A percentile compares a stretch with the other conserved stretches of the same genome.
Conservation (phyloP, 1,140 invertebrate species). For the Pogonomyrmex californicus region DNA sequence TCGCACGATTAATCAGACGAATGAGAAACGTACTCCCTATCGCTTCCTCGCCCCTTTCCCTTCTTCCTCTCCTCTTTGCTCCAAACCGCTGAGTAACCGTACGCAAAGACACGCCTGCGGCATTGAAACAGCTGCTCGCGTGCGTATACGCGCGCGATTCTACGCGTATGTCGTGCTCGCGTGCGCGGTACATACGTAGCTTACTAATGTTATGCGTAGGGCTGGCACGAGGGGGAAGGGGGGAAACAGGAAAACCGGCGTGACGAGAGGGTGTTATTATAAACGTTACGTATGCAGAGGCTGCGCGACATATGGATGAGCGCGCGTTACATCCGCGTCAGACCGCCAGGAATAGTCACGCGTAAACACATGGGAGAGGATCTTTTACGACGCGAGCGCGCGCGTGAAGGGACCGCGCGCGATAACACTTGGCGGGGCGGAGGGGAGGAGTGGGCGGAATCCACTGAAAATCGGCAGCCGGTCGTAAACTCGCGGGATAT, state of each 20-base stretch:
- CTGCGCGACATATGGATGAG: constrained; percentile 81
- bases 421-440: constrained; percentile 19
- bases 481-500: constrained; percentile 70
- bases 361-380: constrained; percentile 73
- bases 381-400: constrained; percentile 79
- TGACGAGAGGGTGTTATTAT: constrained; percentile 78
- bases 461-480: constrained; percentile 66
- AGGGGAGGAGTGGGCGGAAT: neutral
- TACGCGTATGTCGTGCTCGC: constrained; percentile 54
- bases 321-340: constrained; percentile 69
- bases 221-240: constrained; percentile 16
- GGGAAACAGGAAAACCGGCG: constrained; percentile 13
- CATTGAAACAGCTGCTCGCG: constrained; percentile 78
- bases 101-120: constrained; percentile 51
- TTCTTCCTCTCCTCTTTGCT: neutral
- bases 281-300: constrained; percentile 79
- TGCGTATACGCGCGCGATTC: constrained; percentile 60
- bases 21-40: constrained; percentile 8
- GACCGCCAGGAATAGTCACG: constrained; percentile 80
- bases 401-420: constrained; percentile 58
- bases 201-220: constrained; percentile 48
- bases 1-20: constrained; percentile 36
- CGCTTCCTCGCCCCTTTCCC: neutral
- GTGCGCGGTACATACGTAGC: constrained; percentile 24
- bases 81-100: constrained; percentile 37